phyloP scores from a whole-genome alignment of 2,797 vertebrate genomes.

The Ammospiza maritima region DNA sequence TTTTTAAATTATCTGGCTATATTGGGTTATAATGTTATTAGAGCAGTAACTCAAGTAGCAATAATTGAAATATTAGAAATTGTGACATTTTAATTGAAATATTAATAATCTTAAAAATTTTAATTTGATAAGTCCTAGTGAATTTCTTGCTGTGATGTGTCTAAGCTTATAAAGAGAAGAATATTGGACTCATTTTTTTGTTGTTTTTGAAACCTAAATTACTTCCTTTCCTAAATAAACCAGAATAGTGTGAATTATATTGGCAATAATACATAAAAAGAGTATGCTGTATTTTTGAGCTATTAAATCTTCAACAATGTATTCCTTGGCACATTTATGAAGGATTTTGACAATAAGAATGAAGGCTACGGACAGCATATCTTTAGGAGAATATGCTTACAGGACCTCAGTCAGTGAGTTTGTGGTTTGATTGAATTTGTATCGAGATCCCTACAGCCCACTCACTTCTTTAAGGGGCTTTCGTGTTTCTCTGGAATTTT shows the following conservation, averaged over 20 bases:
- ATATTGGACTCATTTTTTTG: neutral
- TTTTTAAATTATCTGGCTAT: neutral
- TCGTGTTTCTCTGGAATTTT: neutral
- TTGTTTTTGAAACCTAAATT: neutral
- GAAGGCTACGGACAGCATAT: neutral
- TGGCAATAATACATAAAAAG: neutral
- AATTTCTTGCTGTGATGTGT: neutral
- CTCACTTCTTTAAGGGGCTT: neutral
- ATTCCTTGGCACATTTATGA: neutral
- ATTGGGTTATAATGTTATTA: neutral
- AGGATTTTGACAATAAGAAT: neutral
- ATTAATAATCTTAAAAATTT: neutral
- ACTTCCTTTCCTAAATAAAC: neutral
- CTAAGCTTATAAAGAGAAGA: neutral
- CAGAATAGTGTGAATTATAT: neutral
- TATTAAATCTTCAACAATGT: neutral
- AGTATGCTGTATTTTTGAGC: neutral
- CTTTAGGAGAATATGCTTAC: neutral
- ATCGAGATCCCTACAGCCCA: neutral
- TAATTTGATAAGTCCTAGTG: neutral
- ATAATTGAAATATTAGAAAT: neutral
- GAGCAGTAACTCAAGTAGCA: neutral
- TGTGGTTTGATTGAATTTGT: neutral
- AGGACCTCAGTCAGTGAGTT: neutral
- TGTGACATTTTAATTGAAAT: neutral